Evolutionary conservation across 2,797 vertebrate species (phyloP).

Genomic region (Pseudochirops cupreus): DNA sequence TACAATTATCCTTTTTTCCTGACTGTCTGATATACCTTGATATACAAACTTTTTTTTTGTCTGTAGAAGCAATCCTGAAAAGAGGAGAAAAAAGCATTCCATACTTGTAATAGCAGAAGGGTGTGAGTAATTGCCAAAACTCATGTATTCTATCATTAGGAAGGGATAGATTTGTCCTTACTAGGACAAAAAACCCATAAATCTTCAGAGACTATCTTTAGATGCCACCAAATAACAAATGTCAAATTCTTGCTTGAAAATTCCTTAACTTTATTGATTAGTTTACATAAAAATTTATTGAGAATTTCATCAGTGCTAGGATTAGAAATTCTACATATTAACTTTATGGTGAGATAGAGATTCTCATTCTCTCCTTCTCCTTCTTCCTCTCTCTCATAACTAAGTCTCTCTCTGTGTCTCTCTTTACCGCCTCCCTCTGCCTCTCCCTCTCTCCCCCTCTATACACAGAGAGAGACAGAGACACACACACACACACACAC

Average conservation of each 20-base stretch:
- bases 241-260: not conserved
- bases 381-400: too few species aligned
- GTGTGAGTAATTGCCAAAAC: not conserved
- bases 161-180: not conserved
- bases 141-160: not conserved
- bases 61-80: not conserved
- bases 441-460: not conserved
- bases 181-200: not conserved
- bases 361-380: too few species aligned
- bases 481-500: too few species aligned
- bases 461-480: too few species aligned
- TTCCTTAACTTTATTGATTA: not conserved
- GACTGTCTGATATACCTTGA: constrained; percentile 12
- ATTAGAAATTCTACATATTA: not conserved
- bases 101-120: not conserved
- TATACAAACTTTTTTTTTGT: constrained; percentile 20
- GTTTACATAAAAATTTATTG: not conserved
- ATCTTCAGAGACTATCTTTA: not conserved
- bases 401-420: too few species aligned
- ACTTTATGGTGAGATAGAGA: not conserved
- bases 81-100: not conserved
- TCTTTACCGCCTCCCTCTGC: not conserved
- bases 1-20: constrained; percentile 11
- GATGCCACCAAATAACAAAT: not conserved
- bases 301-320: not conserved